Evolutionary conservation across 2,113 vertebrate genomes (phyloP).

Genomic region (Sapayoa aenigma): DNA sequence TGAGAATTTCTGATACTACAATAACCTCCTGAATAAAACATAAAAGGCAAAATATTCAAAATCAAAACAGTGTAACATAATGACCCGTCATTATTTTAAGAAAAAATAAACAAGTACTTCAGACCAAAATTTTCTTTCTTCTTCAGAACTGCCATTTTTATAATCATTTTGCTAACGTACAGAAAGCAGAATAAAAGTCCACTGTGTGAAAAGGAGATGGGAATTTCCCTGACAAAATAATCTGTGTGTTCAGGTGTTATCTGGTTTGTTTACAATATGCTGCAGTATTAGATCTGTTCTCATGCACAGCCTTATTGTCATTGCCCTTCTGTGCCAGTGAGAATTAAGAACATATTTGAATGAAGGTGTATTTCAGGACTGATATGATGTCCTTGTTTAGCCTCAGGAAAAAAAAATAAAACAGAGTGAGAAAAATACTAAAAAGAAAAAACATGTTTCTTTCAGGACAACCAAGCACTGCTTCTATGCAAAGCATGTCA

Average conservation of each 20-base stretch:
- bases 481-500: conserved; percentile 9
- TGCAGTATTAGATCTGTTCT: background rate
- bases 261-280: background rate
- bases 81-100: background rate
- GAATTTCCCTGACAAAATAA: background rate
- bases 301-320: background rate
- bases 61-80: background rate
- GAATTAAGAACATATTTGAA: background rate
- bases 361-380: background rate
- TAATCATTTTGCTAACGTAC: background rate
- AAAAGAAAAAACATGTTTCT: background rate
- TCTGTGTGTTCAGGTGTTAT: background rate
- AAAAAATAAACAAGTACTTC: background rate
- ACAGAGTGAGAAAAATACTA: background rate
- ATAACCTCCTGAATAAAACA: background rate
- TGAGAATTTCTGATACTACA: background rate
- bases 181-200: background rate
- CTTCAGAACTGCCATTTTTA: background rate
- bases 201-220: background rate
- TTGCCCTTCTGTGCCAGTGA: background rate
- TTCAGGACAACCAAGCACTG: background rate
- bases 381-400: background rate
- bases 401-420: background rate
- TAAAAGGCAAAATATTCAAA: background rate
- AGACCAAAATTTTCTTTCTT: background rate